Base-by-base conservation (phyloP, 2,113 vertebrate species). In the Neodontobutis hainanensis region DNA sequence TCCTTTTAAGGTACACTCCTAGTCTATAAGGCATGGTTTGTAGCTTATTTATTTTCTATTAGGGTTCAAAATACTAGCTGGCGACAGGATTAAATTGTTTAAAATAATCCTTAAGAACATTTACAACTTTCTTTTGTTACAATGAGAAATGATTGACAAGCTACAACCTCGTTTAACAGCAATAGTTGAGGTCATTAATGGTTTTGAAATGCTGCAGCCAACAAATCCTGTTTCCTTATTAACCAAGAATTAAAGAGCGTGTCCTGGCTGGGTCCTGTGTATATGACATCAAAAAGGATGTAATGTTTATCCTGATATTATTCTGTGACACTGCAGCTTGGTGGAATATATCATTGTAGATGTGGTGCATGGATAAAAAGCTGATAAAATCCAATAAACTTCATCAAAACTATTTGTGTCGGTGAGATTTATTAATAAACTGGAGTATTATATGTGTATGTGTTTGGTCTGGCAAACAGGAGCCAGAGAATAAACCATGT, bases 281-380 rank as follows among this genome's bases (percentile, higher is more conserved):
- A 78, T 77, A 84, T 63, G 53, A 78, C 73, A 51, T 69, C 53
- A 77, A 84, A 75, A 85, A 75, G 80, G 81, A 75, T 77, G 66
- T 65, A 55, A 73, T 80, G 74, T 88, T 88, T 82, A 80, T 81
- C 76, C 81, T 73, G 56, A 75, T 86, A 70, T 84, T 82, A 86
- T 68, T 84, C 77, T 84, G 83, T 88, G 85, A 86, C 81, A 86
- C 87, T 86, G 84, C 88, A 88, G 88, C 83, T 94, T 93, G 85
- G 83, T 91, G 87, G 87, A 87, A 87, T 89, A 89, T 90, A 88
- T 86, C 85, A 83, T 87, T 93, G 91, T 93, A 90, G 82, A 93
- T 85, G 78, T 85, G 92, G 92, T 92, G 92, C 92, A 94, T 94
- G 92, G 92, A 27, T 27, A 27, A 89, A 75, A 87, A 92, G 94